Percentiles rank a stretch among this genome's conserved stretches.
phyloP scores from a whole-genome alignment of 1,140 invertebrate genomes.

The Procambarus virginalis region DNA sequence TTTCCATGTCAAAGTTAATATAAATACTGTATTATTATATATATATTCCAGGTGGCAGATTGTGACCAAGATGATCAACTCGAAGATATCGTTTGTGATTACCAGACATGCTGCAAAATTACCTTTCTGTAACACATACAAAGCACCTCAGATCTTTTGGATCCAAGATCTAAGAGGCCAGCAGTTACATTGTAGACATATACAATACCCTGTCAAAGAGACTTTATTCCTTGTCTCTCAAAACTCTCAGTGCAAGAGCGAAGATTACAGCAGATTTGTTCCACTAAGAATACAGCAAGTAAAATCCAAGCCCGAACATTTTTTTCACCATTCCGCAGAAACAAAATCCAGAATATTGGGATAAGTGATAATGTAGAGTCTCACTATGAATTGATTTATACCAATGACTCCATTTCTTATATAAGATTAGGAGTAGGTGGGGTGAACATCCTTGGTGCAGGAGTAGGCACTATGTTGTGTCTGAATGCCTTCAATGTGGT shows the following conservation, averaged over 20 bases:
- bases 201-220: neutral
- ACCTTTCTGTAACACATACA: neutral
- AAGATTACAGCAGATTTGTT: neutral
- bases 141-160: neutral
- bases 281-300: neutral
- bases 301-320: slow-evolving; percentile 16
- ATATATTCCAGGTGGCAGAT: neutral
- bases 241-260: neutral
- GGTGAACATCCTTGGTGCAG: neutral
- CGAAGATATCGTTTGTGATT: neutral
- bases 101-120: neutral
- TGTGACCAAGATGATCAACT: neutral
- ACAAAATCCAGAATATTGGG: slow-evolving; percentile 3
- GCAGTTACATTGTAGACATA: neutral
- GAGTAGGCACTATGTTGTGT: neutral
- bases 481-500: neutral
- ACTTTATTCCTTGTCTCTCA: neutral
- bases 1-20: too few species aligned
- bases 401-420: neutral
- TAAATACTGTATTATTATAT: neutral
- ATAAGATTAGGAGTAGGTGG: neutral
- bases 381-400: slow-evolving; percentile 27
- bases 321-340: slow-evolving; percentile 8
- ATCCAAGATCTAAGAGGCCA: neutral
- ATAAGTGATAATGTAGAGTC: slow-evolving; percentile 4